A percentile compares a stretch with the other conserved stretches of the same genome.
Conservation (phyloP, 2,113 vertebrate genomes). For the Muntiacus muntjak region DNA sequence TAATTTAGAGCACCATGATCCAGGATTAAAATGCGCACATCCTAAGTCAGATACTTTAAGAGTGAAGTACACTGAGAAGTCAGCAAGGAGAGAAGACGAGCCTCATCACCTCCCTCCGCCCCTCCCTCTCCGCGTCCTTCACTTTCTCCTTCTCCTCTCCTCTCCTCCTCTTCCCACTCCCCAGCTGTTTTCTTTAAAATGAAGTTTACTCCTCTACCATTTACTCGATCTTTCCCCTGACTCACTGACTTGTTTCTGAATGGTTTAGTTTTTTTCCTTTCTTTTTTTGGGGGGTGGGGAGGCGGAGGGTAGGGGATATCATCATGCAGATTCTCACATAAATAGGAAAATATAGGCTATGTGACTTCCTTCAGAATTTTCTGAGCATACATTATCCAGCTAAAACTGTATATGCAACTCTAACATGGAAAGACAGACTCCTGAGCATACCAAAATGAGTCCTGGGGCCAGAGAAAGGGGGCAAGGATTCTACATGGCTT, state of each 20-base stretch:
- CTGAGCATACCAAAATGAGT: neutral
- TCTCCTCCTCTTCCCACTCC: neutral
- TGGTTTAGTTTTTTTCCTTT: neutral
- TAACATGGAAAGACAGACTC: neutral
- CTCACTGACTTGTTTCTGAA: neutral
- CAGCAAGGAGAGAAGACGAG: conserved; percentile 92
- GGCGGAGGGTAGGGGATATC: neutral
- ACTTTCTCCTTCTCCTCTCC: neutral
- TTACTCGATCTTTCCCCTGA: neutral
- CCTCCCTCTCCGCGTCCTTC: neutral
- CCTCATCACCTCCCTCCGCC: conserved; percentile 89
- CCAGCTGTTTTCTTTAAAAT: neutral
- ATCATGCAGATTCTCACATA: neutral
- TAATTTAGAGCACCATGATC: conserved; percentile 94
- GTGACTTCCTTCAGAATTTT: neutral
- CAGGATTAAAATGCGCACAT: conserved; percentile 95
- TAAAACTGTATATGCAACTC: neutral
- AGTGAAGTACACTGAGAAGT: conserved; percentile 92
- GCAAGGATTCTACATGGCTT: neutral
- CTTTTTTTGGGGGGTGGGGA: neutral
- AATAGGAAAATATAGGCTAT: neutral
- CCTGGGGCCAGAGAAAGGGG: neutral
- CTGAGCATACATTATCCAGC: neutral
- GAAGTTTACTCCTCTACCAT: neutral
- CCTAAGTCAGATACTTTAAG: conserved; percentile 90